Percentiles rank a stretch among this genome's conserved stretches.
phyloP scores from a whole-genome alignment of 2,888 invertebrate genomes.

The Copidosoma aretas region DNA sequence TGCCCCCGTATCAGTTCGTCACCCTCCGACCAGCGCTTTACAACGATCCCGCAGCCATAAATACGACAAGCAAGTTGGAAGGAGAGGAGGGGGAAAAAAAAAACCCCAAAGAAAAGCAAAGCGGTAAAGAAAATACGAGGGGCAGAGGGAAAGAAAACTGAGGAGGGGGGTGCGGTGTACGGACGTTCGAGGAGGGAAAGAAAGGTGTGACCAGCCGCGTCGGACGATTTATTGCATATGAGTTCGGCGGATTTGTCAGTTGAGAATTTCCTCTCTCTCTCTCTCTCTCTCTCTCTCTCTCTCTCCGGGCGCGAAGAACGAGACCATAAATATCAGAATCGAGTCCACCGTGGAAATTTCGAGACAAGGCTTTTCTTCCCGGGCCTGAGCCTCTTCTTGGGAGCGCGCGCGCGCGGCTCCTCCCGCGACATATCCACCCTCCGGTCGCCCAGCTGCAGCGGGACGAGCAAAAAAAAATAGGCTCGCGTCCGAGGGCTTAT shows the following conservation, averaged over 20 bases:
- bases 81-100: background rate
- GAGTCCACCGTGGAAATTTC: slow-evolving; percentile 32
- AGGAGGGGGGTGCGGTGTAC: background rate
- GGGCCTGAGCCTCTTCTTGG: background rate
- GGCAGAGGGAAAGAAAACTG: slow-evolving; percentile 19
- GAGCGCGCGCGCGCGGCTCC: background rate
- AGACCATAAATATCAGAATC: slow-evolving; percentile 37
- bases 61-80: slow-evolving; percentile 43
- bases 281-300: no score
- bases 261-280: slow-evolving; percentile 44
- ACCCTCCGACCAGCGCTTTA: slow-evolving; percentile 10
- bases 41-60: slow-evolving; percentile 46
- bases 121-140: slow-evolving; percentile 1
- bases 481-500: no score
- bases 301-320: slow-evolving; percentile 15
- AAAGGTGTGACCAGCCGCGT: slow-evolving; percentile 44
- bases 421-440: no score
- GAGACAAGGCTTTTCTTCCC: slow-evolving; percentile 28
- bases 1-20: slow-evolving; percentile 26
- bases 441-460: no score
- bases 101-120: slow-evolving; percentile 1
- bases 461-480: background rate
- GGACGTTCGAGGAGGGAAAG: slow-evolving; percentile 35
- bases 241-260: slow-evolving; percentile 61
- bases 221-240: slow-evolving; percentile 60